A percentile compares a stretch with the other conserved stretches of the same genome.
Conservation (phyloP, 1,140 invertebrate genomes). For the Physella acuta region DNA sequence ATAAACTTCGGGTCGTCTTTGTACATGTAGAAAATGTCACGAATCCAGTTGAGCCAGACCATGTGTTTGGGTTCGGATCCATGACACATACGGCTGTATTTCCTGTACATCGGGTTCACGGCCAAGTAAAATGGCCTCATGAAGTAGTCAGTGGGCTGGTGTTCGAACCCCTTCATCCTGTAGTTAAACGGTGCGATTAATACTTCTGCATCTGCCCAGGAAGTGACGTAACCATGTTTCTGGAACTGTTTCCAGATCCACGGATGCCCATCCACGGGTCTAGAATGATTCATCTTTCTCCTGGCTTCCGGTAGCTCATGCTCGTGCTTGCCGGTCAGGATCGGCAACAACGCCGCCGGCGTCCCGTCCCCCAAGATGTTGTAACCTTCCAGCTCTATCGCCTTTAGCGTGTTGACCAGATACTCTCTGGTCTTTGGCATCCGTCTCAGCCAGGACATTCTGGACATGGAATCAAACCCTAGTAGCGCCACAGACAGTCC, state of each 20-base stretch:
- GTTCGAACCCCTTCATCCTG: slow-evolving; percentile 81
- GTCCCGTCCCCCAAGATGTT: slow-evolving; percentile 94
- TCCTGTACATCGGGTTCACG: slow-evolving; percentile 66
- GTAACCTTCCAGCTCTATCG: too few species aligned
- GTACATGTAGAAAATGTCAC: slow-evolving; percentile 68
- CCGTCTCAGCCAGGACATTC: too few species aligned
- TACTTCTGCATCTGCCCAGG: slow-evolving; percentile 77
- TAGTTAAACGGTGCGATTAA: slow-evolving; percentile 85
- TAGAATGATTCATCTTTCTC: slow-evolving; percentile 71
- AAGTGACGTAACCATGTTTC: slow-evolving; percentile 69
- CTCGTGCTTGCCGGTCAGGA: slow-evolving; percentile 83
- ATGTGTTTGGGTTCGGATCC: slow-evolving; percentile 77
- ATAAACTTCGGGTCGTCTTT: slow-evolving; percentile 74
- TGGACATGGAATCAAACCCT: too few species aligned
- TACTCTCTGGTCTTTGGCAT: too few species aligned
- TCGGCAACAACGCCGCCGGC: slow-evolving; percentile 88
- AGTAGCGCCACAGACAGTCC: too few species aligned
- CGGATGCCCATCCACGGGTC: slow-evolving; percentile 75
- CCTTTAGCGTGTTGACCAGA: too few species aligned
- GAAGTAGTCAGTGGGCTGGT: slow-evolving; percentile 86
- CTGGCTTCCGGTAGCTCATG: slow-evolving; percentile 67
- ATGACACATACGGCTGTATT: slow-evolving; percentile 65
- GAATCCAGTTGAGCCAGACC: slow-evolving; percentile 70
- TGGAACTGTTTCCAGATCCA: slow-evolving; percentile 59
- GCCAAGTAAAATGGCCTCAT: slow-evolving; percentile 77